These are phyloP conservation scores for Drosophila villosipedis DNA, from an alignment of 2,888 invertebrate species.

Conservation along the genomic window DNA sequence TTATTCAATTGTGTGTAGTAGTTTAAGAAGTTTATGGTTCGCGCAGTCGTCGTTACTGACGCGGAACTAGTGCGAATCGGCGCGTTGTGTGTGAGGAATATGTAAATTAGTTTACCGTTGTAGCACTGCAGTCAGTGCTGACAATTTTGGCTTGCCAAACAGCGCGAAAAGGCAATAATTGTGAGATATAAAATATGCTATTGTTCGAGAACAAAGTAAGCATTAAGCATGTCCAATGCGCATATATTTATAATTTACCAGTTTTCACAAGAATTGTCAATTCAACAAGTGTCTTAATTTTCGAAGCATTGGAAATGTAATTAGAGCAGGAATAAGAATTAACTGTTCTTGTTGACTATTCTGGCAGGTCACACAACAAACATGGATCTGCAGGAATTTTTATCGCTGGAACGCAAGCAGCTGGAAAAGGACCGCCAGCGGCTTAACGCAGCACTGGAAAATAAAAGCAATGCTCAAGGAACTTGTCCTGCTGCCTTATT, in stretches of 20 bases:
- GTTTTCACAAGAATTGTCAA: neutral
- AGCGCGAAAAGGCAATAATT: neutral
- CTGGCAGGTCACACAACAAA: constrained; percentile 15
- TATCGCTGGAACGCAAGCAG: constrained; percentile 64
- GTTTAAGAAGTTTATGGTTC: neutral
- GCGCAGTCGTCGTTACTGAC: neutral
- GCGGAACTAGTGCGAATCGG: constrained; percentile 7
- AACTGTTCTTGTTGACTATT: neutral
- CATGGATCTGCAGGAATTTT: constrained; percentile 76
- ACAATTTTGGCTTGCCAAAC: constrained; percentile 7
- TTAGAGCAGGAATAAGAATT: neutral
- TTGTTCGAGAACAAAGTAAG: neutral
- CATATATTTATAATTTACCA: neutral
- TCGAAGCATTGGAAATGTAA: neutral
- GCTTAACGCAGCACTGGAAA: constrained; percentile 32
- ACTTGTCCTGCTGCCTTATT: constrained; percentile 65
- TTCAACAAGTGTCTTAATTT: neutral
- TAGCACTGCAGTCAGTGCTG: constrained; percentile 26
- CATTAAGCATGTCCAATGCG: neutral
- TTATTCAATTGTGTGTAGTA: neutral
- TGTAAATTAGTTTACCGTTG: constrained; percentile 13
- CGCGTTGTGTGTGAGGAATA: constrained; percentile 5
- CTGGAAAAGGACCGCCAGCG: constrained; percentile 67
- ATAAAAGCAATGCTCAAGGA: constrained; percentile 11
- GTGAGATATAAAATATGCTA: neutral